Base-by-base conservation (phyloP, 2,113 vertebrate genomes). In the Melospiza melodia region DNA sequence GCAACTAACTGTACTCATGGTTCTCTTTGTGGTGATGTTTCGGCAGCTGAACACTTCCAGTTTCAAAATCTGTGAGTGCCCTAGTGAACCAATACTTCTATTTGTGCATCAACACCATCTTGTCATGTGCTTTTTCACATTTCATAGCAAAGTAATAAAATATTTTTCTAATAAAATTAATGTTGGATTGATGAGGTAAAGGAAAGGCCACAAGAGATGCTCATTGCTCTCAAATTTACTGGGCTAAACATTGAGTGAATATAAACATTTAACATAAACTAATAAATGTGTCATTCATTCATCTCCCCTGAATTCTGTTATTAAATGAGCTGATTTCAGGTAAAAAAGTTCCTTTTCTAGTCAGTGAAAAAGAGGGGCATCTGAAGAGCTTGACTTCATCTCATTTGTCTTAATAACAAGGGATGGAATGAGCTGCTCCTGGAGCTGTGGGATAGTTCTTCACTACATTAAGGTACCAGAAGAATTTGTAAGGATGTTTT, bases 1-100 rank as follows among this genome's bases (percentile, higher is more conserved):
- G 9, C 39, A 57, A 72, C 15, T 1, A 0, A 14, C 23, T 48
- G 6, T 12, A 21, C 23, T 57, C 9, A 44, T 2, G 1, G 12
- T 57, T 76, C 30, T 72, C 20, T 75, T 84, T 68, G 37, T 66
- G 44, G 10, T 63, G 35, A 57, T 48, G 24, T 82, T 87, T 79
- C n/a, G 68, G 16, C 27, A 63, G 7, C 5, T 30, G 44, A 59
- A 71, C 10, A 20, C 23, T 79, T 63, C 15, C 35, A 48, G 12
- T 75, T 91, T 66, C 66, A 84, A 81, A 81, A 51, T 63, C 28
- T 57, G 9, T 25, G 23, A 79, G 33, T 25, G 14, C 27, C 20
- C 8, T 51, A 59, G 18, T 48, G 31, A 89, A 49, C 57, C 52
- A 62, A 89, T 58, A 11, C 12, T 76, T 87, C 15, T 43, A 31